These are phyloP conservation scores for Aromia moschata DNA, from an alignment of 2,888 invertebrate species.

Conservation along the genomic window DNA sequence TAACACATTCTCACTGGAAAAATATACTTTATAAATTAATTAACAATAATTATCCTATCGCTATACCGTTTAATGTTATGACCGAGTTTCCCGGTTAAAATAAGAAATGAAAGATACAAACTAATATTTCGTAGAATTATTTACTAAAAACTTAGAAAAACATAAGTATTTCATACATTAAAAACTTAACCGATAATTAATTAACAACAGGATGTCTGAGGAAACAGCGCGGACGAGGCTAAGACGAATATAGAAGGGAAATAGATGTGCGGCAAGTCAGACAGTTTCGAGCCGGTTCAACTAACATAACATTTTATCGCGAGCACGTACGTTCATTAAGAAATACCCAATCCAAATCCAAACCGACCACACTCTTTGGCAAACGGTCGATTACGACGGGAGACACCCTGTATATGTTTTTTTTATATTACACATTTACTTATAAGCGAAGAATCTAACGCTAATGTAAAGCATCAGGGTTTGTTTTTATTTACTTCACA, in stretches of 20 bases:
- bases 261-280: no score
- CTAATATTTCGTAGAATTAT: neutral
- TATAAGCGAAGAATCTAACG: neutral
- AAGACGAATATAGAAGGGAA: no score
- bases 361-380: no score
- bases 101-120: neutral
- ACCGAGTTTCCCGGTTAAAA: neutral
- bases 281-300: no score
- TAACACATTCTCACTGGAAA: neutral
- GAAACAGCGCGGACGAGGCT: no score
- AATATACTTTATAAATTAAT: neutral
- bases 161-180: neutral
- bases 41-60: neutral
- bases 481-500: constrained; percentile 24
- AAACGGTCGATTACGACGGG: no score
- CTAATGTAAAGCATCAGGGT: neutral
- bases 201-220: no score
- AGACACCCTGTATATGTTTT: no score
- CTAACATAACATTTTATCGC: no score
- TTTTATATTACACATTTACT: neutral
- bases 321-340: no score
- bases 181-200: no score
- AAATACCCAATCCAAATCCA: no score
- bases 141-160: neutral
- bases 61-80: neutral